These are phyloP conservation scores for Urophycis tenuis DNA, from an alignment of 2,797 vertebrate species.

Conservation along the genomic window DNA sequence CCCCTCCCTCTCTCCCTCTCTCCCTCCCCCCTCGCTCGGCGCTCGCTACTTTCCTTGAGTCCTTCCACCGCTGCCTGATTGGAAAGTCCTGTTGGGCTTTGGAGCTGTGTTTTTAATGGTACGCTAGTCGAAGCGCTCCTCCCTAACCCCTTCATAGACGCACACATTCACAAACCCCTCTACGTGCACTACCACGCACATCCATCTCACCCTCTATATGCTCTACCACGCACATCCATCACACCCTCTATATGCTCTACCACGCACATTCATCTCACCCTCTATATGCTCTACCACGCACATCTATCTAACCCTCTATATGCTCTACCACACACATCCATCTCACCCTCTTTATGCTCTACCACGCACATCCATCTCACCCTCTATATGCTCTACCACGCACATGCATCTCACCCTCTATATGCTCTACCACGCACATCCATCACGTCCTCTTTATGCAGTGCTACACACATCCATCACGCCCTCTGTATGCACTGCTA, in stretches of 20 bases:
- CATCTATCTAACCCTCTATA: background rate
- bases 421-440: too few species aligned
- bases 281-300: background rate
- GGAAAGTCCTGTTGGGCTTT: slow-evolving; percentile 65
- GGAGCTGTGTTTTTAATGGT: slow-evolving; percentile 43
- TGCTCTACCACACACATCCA: background rate
- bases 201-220: too few species aligned
- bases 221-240: too few species aligned
- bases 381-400: too few species aligned
- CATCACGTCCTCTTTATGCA: background rate
- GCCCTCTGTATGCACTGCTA: background rate
- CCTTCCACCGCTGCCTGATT: slow-evolving; percentile 59
- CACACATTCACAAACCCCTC: too few species aligned
- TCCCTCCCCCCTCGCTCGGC: slow-evolving; percentile 6
- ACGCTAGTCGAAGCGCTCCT: background rate
- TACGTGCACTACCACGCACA: too few species aligned
- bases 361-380: too few species aligned
- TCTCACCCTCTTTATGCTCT: background rate
- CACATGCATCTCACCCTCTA: too few species aligned
- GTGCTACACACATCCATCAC: background rate
- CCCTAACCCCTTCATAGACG: slow-evolving; percentile 9
- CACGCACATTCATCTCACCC: background rate
- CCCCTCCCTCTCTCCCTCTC: background rate
- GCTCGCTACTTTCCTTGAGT: slow-evolving; percentile 49
- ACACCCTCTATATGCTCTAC: too few species aligned